phyloP scores from a whole-genome alignment of 1,140 invertebrate genomes.

The Parapsyche elsis region DNA sequence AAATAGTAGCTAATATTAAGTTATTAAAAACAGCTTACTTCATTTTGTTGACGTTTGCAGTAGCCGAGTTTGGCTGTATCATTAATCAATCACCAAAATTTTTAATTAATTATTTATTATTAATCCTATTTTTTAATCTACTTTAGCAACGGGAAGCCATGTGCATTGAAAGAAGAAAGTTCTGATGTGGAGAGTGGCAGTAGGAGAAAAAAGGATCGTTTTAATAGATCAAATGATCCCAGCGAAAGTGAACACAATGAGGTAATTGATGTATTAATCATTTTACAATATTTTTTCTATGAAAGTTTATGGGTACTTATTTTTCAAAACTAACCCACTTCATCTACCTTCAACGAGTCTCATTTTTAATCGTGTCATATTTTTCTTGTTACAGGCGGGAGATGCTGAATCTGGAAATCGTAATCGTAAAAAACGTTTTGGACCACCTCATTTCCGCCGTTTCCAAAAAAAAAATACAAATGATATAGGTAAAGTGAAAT shows the following conservation, averaged over 20 bases:
- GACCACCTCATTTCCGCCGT: background rate
- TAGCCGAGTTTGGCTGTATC: background rate
- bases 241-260: slow-evolving; percentile 62
- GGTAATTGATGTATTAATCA: slow-evolving; percentile 21
- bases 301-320: background rate
- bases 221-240: slow-evolving; percentile 61
- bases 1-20: too few species aligned
- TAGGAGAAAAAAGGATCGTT: slow-evolving; percentile 56
- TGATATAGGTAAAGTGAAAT: slow-evolving; percentile 16
- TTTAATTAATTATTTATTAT: slow-evolving; percentile 35
- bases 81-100: background rate
- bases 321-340: background rate
- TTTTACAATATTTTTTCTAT: background rate
- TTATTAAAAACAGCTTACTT: too few species aligned
- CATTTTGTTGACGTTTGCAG: too few species aligned
- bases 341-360: too few species aligned
- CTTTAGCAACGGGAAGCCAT: slow-evolving; percentile 68
- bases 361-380: background rate
- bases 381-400: background rate
- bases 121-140: background rate
- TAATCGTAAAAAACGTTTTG: slow-evolving; percentile 29
- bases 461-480: slow-evolving; percentile 3
- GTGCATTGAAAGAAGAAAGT: slow-evolving; percentile 73
- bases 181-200: slow-evolving; percentile 66
- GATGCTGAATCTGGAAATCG: slow-evolving; percentile 14